Conservation (phyloP, 1,140 invertebrate species). For the Brachionus plicatilis region DNA sequence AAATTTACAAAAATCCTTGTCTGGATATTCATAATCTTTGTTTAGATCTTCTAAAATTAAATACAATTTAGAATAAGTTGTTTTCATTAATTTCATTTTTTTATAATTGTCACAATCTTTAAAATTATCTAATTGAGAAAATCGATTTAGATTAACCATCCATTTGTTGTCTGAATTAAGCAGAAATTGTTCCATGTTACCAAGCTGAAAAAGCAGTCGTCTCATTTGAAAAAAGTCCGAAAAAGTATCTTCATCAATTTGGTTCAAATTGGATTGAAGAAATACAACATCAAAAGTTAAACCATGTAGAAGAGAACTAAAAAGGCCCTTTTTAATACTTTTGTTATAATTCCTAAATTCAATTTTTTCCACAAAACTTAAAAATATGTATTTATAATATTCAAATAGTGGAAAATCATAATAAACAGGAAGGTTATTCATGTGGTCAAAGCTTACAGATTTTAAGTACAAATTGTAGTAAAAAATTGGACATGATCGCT, state of each 20-base stretch:
- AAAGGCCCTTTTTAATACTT: background rate
- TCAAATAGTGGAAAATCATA: background rate
- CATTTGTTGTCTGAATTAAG: background rate
- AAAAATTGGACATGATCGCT: background rate
- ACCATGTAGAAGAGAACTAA: background rate
- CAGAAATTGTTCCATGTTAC: background rate
- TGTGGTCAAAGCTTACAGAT: background rate
- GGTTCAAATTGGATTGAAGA: background rate
- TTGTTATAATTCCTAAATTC: background rate
- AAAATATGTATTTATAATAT: background rate
- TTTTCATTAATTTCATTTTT: background rate
- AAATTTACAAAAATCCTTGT: background rate
- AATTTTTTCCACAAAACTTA: background rate
- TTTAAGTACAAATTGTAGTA: background rate
- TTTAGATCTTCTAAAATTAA: background rate
- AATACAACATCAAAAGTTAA: background rate
- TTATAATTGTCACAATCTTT: background rate
- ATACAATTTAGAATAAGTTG: background rate
- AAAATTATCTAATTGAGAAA: background rate
- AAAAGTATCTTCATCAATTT: background rate
- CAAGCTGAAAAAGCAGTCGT: background rate
- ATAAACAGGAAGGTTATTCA: background rate
- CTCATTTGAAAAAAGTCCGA: background rate
- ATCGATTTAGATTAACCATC: background rate
- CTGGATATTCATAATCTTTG: background rate